Evolutionary conservation across 2,113 vertebrate species (phyloP), one percentile per base, ranked within the genome.

Genomic region (Morone chrysops): DNA sequence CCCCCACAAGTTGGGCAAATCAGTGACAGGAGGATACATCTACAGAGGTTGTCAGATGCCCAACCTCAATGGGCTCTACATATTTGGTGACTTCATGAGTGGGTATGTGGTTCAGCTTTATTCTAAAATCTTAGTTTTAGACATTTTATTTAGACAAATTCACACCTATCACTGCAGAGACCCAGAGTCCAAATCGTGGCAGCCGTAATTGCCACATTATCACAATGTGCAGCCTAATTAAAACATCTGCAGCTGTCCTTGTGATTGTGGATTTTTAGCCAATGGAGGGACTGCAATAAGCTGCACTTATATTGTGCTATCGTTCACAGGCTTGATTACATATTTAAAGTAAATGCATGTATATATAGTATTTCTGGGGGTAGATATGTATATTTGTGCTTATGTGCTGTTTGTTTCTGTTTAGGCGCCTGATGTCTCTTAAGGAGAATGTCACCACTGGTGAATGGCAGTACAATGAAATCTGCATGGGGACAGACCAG

Each of bases 71-170:
- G 96, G 96, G 60, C 93, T 94, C 36, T 97, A 97, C 85, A 94
- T 97, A 48, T 97, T 97, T 72, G 96, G 96, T 17, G 96, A 97
- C 88, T 97, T 96, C 84, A 96, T 97, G 96, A 97, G 96, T 11
- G 96, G 96, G 96, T 96, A 70, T 25, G 93, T 91, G 53, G 65
- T 65, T 59, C 38, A 41, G 16, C 2, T 3, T 25, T 22, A 40
- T 54, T 78, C 3, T 13, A 22, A 20, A 80, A 67, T 47, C n/a
- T 10, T 38, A 10, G 43, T 18, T 38, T 25, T 5, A 22, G 5
- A 50, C 13, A n/a, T 38, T 20, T 53, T 4, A 2, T n/a, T 8
- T 12, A 8, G 18, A 62, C 31, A 22, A 14, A 62, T 14, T 22
- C 8, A 2, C 45, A 12, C 45, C 45, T 3, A 4, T 47, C 45